phyloP scores from a whole-genome alignment of 2,797 vertebrate species.

The Tarsius wallacei region DNA sequence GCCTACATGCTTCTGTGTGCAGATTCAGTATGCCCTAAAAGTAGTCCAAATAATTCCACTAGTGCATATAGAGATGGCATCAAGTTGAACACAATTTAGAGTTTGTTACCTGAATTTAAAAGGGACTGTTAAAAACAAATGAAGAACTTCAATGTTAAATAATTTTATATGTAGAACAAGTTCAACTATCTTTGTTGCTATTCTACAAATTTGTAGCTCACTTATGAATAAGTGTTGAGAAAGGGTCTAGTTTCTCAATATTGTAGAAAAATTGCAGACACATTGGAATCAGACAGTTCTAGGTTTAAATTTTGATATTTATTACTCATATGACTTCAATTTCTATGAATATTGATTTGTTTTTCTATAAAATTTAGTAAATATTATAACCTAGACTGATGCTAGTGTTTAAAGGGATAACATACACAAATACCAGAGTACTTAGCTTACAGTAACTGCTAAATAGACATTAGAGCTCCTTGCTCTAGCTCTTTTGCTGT shows the following conservation, averaged over 20 bases:
- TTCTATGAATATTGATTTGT: not conserved
- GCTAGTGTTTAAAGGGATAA: slow-evolving; percentile 16
- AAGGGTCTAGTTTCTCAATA: not conserved
- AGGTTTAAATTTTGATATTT: not conserved
- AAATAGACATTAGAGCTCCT: not conserved
- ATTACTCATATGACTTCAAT: not conserved
- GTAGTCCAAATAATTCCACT: not conserved
- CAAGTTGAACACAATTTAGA: not conserved
- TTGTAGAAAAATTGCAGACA: not conserved
- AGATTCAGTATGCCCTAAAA: not conserved
- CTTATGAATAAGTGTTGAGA: not conserved
- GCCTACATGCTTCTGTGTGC: not conserved
- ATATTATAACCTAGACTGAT: not conserved
- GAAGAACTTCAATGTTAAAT: not conserved
- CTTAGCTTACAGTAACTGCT: not conserved
- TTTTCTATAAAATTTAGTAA: not conserved
- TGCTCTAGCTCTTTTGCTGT: not conserved
- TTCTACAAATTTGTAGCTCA: not conserved
- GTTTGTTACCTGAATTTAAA: slow-evolving; percentile 7
- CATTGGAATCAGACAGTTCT: not conserved
- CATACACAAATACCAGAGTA: not conserved
- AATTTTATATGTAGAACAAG: not conserved
- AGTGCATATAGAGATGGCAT: not conserved
- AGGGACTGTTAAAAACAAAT: not conserved
- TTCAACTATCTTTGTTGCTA: not conserved